Evolutionary conservation across 2,797 vertebrate genomes (phyloP), one percentile per base, ranked within the genome.

Genomic region (Centroberyx gerrardi): DNA sequence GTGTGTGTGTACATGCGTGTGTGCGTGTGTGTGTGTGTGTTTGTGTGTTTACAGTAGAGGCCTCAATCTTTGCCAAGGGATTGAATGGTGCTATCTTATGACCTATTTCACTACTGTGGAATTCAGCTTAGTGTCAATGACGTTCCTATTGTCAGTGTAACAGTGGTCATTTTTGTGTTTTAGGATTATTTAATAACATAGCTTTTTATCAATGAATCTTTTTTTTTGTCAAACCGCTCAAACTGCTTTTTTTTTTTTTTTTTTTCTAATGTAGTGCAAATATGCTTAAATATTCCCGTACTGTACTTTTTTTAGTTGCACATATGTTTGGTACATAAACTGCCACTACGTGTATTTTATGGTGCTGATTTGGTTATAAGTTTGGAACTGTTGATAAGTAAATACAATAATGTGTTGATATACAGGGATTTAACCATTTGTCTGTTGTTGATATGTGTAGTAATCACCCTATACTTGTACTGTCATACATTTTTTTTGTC

Each of bases 341-440:
- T 93, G 91, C 93, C 91, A 91, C 78, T 88, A 87, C 82, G 85
- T 91, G 91, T 93, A 88, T 92, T 94, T 93, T 88, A 94, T 94
- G 96, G 96, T 98, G 97, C 96, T 97, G 92, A 95, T 94, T 90
- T 90, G 54, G 89, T 74, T 89, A 59, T 46, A 70, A 38, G 17
- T 81, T 62, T 60, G 55, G 49, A 74, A 81, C 58, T 82, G 62
- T 80, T 84, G 82, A 89, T 94, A 93, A 91, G 86, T 79, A 84
- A 93, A 90, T 91, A 92, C 90, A 93, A 94, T 85, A 88, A 90
- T 92, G 87, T 94, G 92, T 95, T 95, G 83, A 93, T 92, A 91
- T 92, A 93, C 93, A 92, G 87, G 83, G 90, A 92, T 94, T 92
- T 92, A 90, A 88, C 92, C 93, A 90, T 90, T 82, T 72, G 15